Conservation (phyloP, 2,888 invertebrate genomes). For the Pristionchus arcanus region DNA sequence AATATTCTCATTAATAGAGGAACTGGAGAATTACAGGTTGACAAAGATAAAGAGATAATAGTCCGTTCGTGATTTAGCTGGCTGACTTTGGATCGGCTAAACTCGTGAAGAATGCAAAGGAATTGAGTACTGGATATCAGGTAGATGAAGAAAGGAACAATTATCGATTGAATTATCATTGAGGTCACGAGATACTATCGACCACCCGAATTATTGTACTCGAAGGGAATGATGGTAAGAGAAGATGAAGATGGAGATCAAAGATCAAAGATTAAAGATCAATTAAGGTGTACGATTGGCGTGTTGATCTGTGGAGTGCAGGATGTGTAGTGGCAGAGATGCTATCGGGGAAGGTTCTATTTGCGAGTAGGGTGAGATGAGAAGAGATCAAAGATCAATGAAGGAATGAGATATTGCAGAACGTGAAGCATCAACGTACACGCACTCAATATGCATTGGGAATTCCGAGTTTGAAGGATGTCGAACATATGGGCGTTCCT, state of each 20-base stretch:
- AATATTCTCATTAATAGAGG: conserved; percentile 32
- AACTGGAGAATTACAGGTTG: conserved; percentile 31
- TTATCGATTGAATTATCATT: background rate
- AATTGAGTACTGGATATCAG: conserved; percentile 43
- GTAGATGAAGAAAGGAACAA: background rate
- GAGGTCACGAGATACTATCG: conserved; percentile 41
- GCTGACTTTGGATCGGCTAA: conserved; percentile 46
- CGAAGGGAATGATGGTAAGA: conserved; percentile 41
- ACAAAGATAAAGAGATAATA: background rate
- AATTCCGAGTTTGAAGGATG: conserved; percentile 7
- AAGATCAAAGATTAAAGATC: background rate
- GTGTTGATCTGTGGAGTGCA: conserved; percentile 50
- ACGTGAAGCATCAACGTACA: conserved; percentile 33
- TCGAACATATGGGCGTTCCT: conserved; percentile 8
- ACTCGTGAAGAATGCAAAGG: conserved; percentile 18
- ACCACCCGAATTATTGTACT: conserved; percentile 36
- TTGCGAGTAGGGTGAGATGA: conserved; percentile 30
- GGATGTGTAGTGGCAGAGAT: conserved; percentile 41
- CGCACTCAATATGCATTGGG: conserved; percentile 34
- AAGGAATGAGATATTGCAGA: background rate
- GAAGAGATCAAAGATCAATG: conserved; percentile 25
- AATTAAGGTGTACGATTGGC: conserved; percentile 35
- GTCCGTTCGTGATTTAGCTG: background rate
- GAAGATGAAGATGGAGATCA: background rate
- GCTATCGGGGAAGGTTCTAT: conserved; percentile 31